Conservation (phyloP, 2,797 vertebrate species). For the Alosa sapidissima region DNA sequence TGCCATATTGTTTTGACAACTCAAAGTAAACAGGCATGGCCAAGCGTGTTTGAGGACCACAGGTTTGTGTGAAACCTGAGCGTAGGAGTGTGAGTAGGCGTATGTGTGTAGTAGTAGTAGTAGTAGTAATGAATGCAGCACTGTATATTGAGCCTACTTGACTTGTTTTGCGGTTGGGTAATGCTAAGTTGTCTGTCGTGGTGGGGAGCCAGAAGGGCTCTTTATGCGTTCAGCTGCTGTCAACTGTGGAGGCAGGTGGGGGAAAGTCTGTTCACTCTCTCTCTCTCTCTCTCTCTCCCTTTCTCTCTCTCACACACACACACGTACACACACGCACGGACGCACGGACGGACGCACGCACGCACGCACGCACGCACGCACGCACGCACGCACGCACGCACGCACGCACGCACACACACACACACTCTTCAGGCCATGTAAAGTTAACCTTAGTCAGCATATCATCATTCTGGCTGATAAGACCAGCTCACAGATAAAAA, state of each 20-base stretch:
- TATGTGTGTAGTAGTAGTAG: neutral
- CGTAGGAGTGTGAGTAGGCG: neutral
- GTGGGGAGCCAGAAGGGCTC: neutral
- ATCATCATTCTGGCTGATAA: neutral
- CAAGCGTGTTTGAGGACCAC: neutral
- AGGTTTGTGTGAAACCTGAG: neutral
- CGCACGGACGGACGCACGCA: too few species aligned
- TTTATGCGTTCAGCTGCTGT: neutral
- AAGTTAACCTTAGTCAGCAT: neutral
- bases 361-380: neutral
- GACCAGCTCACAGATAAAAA: neutral
- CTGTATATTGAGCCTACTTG: neutral
- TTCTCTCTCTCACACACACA: neutral
- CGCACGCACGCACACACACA: neutral
- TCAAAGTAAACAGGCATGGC: neutral
- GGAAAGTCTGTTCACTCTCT: neutral
- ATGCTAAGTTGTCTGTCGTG: neutral
- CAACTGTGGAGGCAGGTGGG: neutral
- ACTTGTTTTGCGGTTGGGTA: neutral
- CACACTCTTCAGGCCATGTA: neutral
- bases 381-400: conserved; percentile 13
- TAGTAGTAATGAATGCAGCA: neutral
- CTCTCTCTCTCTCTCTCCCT: too few species aligned
- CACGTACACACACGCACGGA: neutral
- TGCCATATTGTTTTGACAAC: neutral